Evolutionary conservation across 2,888 invertebrate species (phyloP), one percentile per base, ranked within the genome.

Genomic region (Chaetogeoica ovagalla): DNA sequence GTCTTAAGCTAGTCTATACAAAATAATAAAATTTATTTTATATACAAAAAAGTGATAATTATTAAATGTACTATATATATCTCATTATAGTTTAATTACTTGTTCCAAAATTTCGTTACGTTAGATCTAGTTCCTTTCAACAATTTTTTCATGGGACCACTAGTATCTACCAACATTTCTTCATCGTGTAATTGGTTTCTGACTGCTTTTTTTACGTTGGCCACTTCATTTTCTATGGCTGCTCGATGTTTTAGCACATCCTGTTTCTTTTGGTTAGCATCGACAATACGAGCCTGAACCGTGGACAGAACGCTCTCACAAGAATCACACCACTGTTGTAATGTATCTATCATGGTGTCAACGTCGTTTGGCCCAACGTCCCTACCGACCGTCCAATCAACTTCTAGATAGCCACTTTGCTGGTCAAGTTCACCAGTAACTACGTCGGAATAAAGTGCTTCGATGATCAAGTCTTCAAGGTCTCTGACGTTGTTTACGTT

Each of bases 361-460:
- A 97, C 91, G 85, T 96, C 95, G 74, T 93, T 94, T 0, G 93
- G 90, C 57, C 93, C 90, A 52, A 97, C 96, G 85, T 98, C 98
- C 23, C 98, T 89, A 0, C 97, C 97, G 57, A 97, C 90, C 0
- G 97, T 96, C 84, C 94, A 96, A 86, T 98, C 97, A 0, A 98
- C 93, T 87, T 98, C 97, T 59, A 98, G 88, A 83, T 94, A 93
- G 84, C 94, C 94, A 86, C 96, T 95, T 85, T 95, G 95, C 86
- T 98, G 98, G 87, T 98, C 98, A 83, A 98, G 88, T 87, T 97
- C 98, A 3, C 97, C 98, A 84, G 95, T 95, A 84, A 97, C 96
- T 83, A 98, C 95, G 86, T 96, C 95, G 91, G 96, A 95, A 89
- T 98, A 98, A 85, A 98, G 95, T n/a, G 97, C 97, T 89, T 98